Percentiles rank a stretch among this genome's conserved stretches.
Evolutionary conservation across 2,888 invertebrate genomes (phyloP).

Genomic region (Netelia melanura): DNA sequence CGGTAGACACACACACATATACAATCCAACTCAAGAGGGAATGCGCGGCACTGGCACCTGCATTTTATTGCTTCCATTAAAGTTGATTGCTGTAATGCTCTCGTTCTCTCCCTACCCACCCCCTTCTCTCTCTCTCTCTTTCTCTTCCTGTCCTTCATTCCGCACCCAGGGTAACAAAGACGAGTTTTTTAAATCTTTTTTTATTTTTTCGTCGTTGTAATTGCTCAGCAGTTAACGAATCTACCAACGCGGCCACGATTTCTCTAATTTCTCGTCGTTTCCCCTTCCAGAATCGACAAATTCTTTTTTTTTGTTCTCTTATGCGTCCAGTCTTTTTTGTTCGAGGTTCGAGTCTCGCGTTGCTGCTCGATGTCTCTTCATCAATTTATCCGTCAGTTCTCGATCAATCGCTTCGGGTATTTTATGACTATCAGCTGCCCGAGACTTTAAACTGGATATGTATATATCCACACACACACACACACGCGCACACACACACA

Average conservation of each 20-base stretch:
- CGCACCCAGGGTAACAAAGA: slow-evolving; percentile 74
- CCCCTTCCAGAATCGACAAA: slow-evolving; percentile 40
- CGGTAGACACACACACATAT: slow-evolving; percentile 43
- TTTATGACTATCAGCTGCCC: not conserved
- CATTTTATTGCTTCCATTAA: slow-evolving; percentile 80
- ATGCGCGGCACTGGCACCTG: slow-evolving; percentile 76
- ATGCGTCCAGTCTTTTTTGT: not conserved
- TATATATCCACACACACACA: no score
- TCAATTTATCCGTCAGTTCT: slow-evolving; percentile 44
- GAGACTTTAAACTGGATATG: no score
- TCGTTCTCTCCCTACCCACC: slow-evolving; percentile 26
- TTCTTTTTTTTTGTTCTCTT: slow-evolving; percentile 3
- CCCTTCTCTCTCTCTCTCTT: slow-evolving; percentile 15
- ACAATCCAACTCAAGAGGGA: slow-evolving; percentile 52
- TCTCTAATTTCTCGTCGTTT: slow-evolving; percentile 61
- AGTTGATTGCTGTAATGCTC: slow-evolving; percentile 78
- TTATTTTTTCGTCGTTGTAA: slow-evolving; percentile 65
- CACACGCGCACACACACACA: no score
- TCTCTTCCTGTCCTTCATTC: slow-evolving; percentile 11
- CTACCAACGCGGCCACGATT: slow-evolving; percentile 68
- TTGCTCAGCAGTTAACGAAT: slow-evolving; percentile 75
- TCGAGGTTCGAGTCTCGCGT: not conserved
- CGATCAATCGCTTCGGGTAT: slow-evolving; percentile 21
- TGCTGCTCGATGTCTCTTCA: slow-evolving; percentile 18
- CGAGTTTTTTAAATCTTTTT: slow-evolving; percentile 63